Base-by-base conservation (phyloP, 2,113 vertebrate species). In the Acrocephalus kingi region DNA sequence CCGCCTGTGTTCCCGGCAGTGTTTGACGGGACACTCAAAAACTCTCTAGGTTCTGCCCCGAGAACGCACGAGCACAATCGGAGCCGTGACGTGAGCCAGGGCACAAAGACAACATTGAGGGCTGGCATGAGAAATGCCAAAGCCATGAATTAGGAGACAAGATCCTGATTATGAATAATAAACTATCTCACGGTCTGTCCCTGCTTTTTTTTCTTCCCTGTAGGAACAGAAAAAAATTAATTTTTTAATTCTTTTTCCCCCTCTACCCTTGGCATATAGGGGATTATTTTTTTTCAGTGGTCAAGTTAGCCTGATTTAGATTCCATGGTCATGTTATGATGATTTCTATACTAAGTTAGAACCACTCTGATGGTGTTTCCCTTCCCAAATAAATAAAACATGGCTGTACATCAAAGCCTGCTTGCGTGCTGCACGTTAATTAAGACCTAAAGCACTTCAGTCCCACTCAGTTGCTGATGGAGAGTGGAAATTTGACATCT, bases 51-150 rank as follows among this genome's bases (percentile, higher is more conserved):
- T 49, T 94, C 88, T 85, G 97, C 96, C 97, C 72, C 37, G 93
- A 94, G 94, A 97, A 83, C 78, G n/a, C 84, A 55, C 82, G 84
- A 93, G 97, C 74, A 98, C 97, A 97, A 97, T 94, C 91, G 35
- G 91, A 88, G 87, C 43, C 37, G 11, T 98, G 98, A 98, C 98
- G 98, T 93, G 43, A 97, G 98, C 80, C 23, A 25, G 59, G 88
- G 88, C 96, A 99, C 98, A 99, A 98, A 98, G 98, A 35, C 80
- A 4, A 92, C 89, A 98, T 98, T 99, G 97, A 99, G 90, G 55
- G 79, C 54, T 67, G 27, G 33, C 41, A 48, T 39, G 82, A 94
- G 91, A 91, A 92, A 91, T 54, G 92, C 89, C 84, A 58, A 75
- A 91, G 24, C 91, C 63, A 85, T 31, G 93, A 96, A 83, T 87